These are phyloP conservation scores for Rhinophrynus dorsalis DNA, from an alignment of 2,797 vertebrate genomes.

Conservation along the genomic window DNA sequence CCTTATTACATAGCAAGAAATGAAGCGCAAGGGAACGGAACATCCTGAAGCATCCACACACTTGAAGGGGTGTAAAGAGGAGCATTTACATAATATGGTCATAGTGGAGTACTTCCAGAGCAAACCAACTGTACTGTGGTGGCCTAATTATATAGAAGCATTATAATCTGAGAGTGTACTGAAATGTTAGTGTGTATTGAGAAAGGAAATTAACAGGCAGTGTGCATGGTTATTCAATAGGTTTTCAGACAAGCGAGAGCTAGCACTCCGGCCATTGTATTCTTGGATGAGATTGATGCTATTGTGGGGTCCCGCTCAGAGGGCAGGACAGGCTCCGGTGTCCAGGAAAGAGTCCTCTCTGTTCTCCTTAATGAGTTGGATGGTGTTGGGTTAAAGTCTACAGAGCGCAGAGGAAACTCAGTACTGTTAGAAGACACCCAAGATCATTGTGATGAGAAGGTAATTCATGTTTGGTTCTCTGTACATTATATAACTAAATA, in stretches of 20 bases:
- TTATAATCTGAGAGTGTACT: no score
- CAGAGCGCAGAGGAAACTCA: conserved; percentile 80
- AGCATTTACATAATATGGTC: no score
- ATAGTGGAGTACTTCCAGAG: no score
- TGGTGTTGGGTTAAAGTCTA: conserved; percentile 82
- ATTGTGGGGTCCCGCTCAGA: conserved; percentile 82
- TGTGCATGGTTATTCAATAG: conserved; percentile 57
- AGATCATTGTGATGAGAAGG: conserved; percentile 63
- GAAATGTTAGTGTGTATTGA: not conserved
- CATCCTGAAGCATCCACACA: no score
- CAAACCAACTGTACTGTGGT: no score
- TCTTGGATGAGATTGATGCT: conserved; percentile 96
- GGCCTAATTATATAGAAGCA: no score
- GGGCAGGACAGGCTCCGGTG: conserved; percentile 59
- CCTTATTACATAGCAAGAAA: no score
- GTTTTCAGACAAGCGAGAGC: conserved; percentile 89
- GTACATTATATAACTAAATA: no score
- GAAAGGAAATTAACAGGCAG: not conserved
- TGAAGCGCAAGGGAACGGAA: no score
- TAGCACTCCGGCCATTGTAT: conserved; percentile 87
- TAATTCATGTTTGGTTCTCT: conserved; percentile 51
- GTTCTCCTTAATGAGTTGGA: conserved; percentile 96
- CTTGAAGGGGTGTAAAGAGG: no score
- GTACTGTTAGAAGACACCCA: conserved; percentile 64
- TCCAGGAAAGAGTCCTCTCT: conserved; percentile 85